phyloP scores from a whole-genome alignment of 2,113 vertebrate species.

The Nyctibius bracteatus region DNA sequence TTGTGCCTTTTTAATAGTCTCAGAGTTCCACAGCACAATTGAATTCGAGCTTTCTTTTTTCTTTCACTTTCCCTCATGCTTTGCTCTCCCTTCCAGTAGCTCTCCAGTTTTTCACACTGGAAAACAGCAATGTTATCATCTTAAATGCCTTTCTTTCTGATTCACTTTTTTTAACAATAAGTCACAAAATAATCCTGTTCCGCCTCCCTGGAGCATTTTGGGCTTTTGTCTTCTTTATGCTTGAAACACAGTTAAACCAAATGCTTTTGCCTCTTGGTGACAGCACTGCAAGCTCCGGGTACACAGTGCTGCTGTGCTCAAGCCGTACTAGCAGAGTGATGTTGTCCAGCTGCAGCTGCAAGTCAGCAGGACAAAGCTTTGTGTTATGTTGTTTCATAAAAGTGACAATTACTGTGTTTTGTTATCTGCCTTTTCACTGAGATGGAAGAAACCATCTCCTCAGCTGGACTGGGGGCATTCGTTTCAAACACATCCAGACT shows the following conservation, averaged over 20 bases:
- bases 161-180: neutral
- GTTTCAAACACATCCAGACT: neutral
- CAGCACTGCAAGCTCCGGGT: slow-evolving; percentile 13
- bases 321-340: slow-evolving; percentile 15
- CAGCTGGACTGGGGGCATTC: neutral
- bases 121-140: neutral
- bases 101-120: neutral
- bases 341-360: slow-evolving; percentile 64
- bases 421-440: slow-evolving; percentile 20
- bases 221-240: slow-evolving; percentile 46
- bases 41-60: neutral
- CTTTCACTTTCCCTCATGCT: neutral
- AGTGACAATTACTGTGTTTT: slow-evolving; percentile 48
- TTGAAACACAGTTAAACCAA: slow-evolving; percentile 9
- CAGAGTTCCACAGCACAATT: neutral
- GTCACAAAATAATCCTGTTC: slow-evolving; percentile 26
- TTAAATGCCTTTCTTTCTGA: neutral
- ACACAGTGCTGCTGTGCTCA: slow-evolving; percentile 50
- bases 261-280: slow-evolving; percentile 18
- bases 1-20: neutral
- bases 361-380: slow-evolving; percentile 57
- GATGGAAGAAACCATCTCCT: neutral
- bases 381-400: slow-evolving; percentile 46
- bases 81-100: neutral
- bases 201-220: neutral